A percentile compares a stretch with the other conserved stretches of the same genome.
Evolutionary conservation across 2,888 invertebrate species (phyloP).

Genomic region (Macrophya annulata): DNA sequence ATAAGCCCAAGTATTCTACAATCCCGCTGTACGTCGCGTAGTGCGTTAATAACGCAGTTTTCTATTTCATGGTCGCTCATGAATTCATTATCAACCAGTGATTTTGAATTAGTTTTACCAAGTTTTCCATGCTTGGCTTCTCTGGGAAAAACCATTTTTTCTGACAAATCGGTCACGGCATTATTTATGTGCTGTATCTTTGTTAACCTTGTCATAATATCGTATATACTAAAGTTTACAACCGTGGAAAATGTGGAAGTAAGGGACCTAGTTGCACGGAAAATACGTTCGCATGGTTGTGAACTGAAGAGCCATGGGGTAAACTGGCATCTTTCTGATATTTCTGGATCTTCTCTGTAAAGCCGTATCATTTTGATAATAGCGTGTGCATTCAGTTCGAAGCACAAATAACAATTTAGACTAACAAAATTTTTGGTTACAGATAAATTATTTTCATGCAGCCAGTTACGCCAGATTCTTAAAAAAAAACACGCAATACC

Average conservation of each 20-base stretch:
- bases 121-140: conserved; percentile 30
- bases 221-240: conserved; percentile 23
- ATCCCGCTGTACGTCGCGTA: conserved; percentile 21
- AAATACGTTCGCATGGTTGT: conserved; percentile 31
- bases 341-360: conserved; percentile 22
- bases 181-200: conserved; percentile 35
- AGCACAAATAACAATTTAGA: conserved; percentile 56
- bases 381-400: conserved; percentile 57
- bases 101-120: conserved; percentile 4
- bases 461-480: conserved; percentile 58
- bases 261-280: conserved; percentile 16
- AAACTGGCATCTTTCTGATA: conserved; percentile 23
- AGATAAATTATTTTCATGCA: conserved; percentile 34
- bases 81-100: background rate
- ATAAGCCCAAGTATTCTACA: conserved; percentile 25
- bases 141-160: conserved; percentile 25
- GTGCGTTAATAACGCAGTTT: conserved; percentile 27
- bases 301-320: conserved; percentile 43
- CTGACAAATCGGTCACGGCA: conserved; percentile 24
- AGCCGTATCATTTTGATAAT: conserved; percentile 48
- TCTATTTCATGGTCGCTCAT: conserved; percentile 34
- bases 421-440: conserved; percentile 54
- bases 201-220: conserved; percentile 27
- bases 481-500: conserved; percentile 57
- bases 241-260: too few species aligned